Base-by-base conservation (phyloP, 2,113 vertebrate genomes). In the Mormoops blainvillei region DNA sequence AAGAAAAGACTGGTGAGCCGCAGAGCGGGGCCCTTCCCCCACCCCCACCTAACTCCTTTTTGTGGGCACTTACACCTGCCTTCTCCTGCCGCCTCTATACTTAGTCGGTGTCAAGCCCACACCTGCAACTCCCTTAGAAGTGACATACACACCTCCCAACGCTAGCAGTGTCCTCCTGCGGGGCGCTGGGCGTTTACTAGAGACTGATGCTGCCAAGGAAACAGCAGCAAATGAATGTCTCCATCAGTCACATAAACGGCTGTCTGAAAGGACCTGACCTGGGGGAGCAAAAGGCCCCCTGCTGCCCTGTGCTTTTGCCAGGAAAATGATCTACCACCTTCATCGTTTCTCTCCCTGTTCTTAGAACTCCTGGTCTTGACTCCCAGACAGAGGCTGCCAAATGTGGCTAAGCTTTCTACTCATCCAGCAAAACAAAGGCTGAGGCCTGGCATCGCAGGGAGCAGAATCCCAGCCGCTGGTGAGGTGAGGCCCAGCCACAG, bases 81-180 rank as follows among this genome's bases (percentile, higher is more conserved):
- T 74, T 22, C 61, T 91, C 52, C 92, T 58, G 73, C 93, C 86
- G 56, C 41, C 15, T 90, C 67, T 68, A 11, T 45, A 76, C 58
- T 71, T 52, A 50, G 65, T 73, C 76, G 22, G 15, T 31, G 67
- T 71, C 68, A 70, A 50, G 41, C 67, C 65, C 74, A 85, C 48
- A 41, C 81, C 85, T 63, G 70, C 3, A 1, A 50, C 89, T 76
- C 71, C 14, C 86, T 87, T 22, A 58, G 90, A 94, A 96, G 94
- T 3, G 81, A 90, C 96, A 92, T 28, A 71, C 26, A 67, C 43
- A 48, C 71, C 54, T 85, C 76, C 94, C 91, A 91, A 87, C 76
- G 85, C 58, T 18, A 86, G 52, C 63, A 78, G 88, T 45, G 56
- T 86, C 92, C 88, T 58, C 63, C 73, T 9, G 28, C 4, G 14